Percentiles rank a stretch among this genome's conserved stretches.
Evolutionary conservation across 2,888 invertebrate genomes (phyloP).

Genomic region (Cryptus viduatorius): DNA sequence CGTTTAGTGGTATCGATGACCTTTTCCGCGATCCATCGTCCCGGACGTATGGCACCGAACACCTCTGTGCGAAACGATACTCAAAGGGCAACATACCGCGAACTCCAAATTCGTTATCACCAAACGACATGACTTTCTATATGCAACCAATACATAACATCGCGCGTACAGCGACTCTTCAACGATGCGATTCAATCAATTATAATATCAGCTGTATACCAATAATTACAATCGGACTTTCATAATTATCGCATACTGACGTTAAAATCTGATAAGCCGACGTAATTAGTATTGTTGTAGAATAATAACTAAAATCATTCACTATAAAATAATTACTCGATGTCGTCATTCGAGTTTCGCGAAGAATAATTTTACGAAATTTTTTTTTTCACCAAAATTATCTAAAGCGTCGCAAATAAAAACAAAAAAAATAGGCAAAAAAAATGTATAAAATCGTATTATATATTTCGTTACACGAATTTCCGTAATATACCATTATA

Average conservation of each 20-base stretch:
- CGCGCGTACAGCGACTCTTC: not conserved
- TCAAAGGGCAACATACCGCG: slow-evolving; percentile 3
- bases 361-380: no score
- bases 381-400: no score
- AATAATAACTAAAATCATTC: no score
- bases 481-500: no score
- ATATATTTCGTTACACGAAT: no score
- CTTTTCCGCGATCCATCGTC: not conserved
- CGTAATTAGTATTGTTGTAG: no score
- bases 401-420: no score
- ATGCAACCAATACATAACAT: not conserved
- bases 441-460: no score
- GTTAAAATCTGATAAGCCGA: no score
- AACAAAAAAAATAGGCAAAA: no score
- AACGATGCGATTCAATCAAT: not conserved
- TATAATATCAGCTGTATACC: not conserved
- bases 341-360: no score
- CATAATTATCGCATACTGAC: not conserved
- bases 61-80: not conserved
- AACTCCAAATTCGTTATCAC: slow-evolving; percentile 1
- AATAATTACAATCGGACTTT: not conserved
- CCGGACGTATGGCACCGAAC: slow-evolving; percentile 13
- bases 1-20: slow-evolving; percentile 23
- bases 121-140: not conserved
- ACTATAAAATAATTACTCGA: no score